Evolutionary conservation across 2,797 vertebrate species (phyloP), one percentile per base, ranked within the genome.

Genomic region (Garrulus glandarius): DNA sequence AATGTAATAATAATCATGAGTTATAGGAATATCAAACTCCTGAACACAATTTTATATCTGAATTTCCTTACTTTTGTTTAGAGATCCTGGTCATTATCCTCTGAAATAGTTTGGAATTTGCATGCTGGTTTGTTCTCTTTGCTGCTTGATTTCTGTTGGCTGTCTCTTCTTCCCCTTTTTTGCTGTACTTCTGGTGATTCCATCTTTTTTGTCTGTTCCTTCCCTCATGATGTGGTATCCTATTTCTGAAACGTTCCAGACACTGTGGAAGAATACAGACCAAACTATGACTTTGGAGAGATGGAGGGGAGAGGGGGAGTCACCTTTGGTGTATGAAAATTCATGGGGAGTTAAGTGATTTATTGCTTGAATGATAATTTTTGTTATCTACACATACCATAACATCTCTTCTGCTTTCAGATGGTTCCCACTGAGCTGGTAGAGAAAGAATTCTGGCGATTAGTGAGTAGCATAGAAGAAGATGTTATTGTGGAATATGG

Each of bases 361-460:
- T 83, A 29, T 27, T 74, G n/a, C 21, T 69, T 47, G 43, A 80
- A 39, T 57, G 22, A 10, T 71, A 49, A 41, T 55, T 68, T 68
- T 50, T 89, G 59, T 95, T 67, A 37, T 13, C 57, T 95, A 15
- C 52, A 29, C 69, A 4, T 83, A 41, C 22, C 59, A 8, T 87
- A 72, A 37, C 23, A 55, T 50, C 47, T 46, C 95, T 77, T 90
- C 27, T 24, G 18, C 84, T 95, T 72, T 37, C 97, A 99, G 99
- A 99, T 99, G 99, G 99, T 99, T 83, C 99, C 99, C 49, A 99
- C 99, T 15, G 99, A 99, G 97, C 93, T 99, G 37, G 99, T 99
- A 92, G 99, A 99, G 97, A 99, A 99, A 75, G 99, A 99, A 96
- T 99, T 99, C 97, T 99, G 99, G 99, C 97, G 99, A 11, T 95